Base-by-base conservation (phyloP, 1,140 invertebrate species). In the Matsumurasca onukii region DNA sequence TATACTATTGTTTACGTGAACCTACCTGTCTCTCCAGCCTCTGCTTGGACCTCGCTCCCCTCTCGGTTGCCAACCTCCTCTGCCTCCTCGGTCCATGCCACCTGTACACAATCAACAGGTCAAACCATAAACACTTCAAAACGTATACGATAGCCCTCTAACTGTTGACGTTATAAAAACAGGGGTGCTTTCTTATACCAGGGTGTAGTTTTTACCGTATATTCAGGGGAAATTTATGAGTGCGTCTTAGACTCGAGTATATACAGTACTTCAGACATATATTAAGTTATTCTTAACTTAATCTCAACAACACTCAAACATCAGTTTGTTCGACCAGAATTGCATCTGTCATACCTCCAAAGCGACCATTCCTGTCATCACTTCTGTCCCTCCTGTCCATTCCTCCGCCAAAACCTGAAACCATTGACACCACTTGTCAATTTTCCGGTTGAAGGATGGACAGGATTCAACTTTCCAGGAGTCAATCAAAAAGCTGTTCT, bases 61-160 rank as follows among this genome's bases (percentile, higher is more conserved):
- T 31, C 69, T 31, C 31, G 67, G 62, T 17, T 52, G 51, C 55
- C 45, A 31, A 24, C 68, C 67, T 49, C 71, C 67, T 15, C 68
- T 55, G 5, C 64, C 65, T 22, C 63, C 63, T 25, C 63, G 65
- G 55, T 69, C 67, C 52, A 63, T 62, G 27, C 71, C 69, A 52
- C 69, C 64, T 66, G 29, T n/a, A n/a, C n/a, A n/a, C n/a, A n/a
- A n/a, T n/a, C n/a, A 69, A 65, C 68, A 69, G 29, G 25, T 29
- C 48, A 30, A 68, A 62, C 31, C 22, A 12, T 55, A 5, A 12
- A 55, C 9, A 55, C 9, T 55, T 20, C 20, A 24, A 12, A 12
- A 5, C 25, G 5, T 55, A 55, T 45, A 66, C 22, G 59, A 55
- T 66, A 66, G 39, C 12, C 39, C 31, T 22, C 30, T 49, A n/a